These are phyloP conservation scores for Salticus scenicus DNA, from an alignment of 2,888 invertebrate genomes.

Conservation along the genomic window DNA sequence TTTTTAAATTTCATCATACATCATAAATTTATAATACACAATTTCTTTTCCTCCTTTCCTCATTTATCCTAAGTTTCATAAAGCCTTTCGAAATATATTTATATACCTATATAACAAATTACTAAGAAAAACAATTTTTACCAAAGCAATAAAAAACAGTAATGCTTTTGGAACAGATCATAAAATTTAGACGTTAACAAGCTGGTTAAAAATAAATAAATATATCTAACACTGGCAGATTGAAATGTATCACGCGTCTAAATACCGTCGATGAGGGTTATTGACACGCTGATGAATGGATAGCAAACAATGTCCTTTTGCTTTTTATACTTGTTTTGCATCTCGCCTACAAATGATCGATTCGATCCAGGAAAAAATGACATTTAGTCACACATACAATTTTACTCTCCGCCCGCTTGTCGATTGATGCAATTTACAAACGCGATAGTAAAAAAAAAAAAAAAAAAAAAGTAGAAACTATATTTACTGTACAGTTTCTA, in stretches of 20 bases:
- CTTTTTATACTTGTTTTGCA: constrained; percentile 27
- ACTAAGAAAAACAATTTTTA: too few species aligned
- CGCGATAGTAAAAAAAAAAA: background rate
- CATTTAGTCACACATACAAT: background rate
- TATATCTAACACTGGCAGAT: background rate
- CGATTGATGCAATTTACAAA: background rate
- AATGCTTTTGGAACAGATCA: background rate
- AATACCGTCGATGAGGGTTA: constrained; percentile 40
- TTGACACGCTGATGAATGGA: constrained; percentile 51
- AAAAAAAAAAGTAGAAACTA: background rate
- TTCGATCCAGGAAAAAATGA: constrained; percentile 23
- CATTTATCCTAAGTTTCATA: too few species aligned
- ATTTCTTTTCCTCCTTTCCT: too few species aligned
- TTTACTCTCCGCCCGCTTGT: background rate
- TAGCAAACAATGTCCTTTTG: constrained; percentile 58
- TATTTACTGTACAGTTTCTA: background rate
- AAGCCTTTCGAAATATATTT: too few species aligned
- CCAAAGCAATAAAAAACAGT: too few species aligned
- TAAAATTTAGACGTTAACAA: background rate
- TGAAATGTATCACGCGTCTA: constrained; percentile 50
- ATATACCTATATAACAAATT: too few species aligned
- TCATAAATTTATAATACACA: too few species aligned
- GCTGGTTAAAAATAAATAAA: background rate
- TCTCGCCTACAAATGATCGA: constrained; percentile 21
- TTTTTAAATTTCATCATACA: too few species aligned